phyloP scores from a whole-genome alignment of 2,113 vertebrate genomes.

The Aegithalos caudatus region DNA sequence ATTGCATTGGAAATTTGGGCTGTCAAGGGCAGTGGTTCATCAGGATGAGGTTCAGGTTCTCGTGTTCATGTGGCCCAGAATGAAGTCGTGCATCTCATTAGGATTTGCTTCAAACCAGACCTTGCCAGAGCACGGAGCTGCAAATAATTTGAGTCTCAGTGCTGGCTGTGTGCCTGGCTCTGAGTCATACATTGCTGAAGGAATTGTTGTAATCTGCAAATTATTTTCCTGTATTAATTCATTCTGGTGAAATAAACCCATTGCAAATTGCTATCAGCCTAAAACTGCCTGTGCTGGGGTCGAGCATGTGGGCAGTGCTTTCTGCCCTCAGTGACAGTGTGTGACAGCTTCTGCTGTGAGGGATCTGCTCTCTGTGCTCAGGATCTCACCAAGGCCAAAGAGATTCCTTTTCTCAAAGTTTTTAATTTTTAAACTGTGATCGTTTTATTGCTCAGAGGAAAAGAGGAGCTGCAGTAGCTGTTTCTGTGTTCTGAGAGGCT shows the following conservation, averaged over 20 bases:
- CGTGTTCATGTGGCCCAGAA: neutral
- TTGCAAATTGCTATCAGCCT: neutral
- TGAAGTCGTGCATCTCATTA: neutral
- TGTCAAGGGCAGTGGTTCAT: neutral
- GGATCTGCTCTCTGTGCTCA: neutral
- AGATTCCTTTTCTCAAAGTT: neutral
- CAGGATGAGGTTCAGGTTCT: neutral
- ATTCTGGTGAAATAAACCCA: conserved; percentile 1
- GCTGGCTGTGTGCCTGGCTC: conserved; percentile 17
- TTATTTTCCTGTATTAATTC: conserved; percentile 37
- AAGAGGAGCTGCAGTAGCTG: neutral
- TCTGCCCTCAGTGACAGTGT: accelerated
- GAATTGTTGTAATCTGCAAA: neutral
- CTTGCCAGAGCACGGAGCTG: neutral
- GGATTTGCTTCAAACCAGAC: neutral
- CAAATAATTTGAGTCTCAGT: neutral
- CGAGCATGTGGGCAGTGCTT: neutral
- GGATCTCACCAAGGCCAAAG: accelerated
- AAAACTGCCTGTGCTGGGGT: neutral
- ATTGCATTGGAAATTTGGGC: neutral
- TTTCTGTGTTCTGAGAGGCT: neutral
- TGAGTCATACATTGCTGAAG: neutral
- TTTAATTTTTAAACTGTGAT: neutral
- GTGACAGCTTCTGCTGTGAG: neutral
- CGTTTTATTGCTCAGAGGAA: neutral